Evolutionary conservation across 2,113 vertebrate species (phyloP).

Genomic region (Semnopithecus entellus): DNA sequence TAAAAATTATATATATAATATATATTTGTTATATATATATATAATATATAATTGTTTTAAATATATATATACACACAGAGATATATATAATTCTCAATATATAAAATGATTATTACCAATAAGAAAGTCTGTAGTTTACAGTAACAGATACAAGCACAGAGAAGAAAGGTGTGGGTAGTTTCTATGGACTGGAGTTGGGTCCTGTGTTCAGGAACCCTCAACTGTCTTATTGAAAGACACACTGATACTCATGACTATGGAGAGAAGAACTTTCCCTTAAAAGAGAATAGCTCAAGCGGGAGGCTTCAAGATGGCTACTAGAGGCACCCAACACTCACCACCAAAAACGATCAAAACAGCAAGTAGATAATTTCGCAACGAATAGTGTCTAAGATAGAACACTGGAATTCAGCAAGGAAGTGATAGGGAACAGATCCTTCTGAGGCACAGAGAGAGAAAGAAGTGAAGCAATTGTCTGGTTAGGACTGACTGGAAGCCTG

Average conservation of each 20-base stretch:
- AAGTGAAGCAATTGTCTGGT: neutral
- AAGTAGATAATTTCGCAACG: neutral
- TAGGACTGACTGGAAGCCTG: neutral
- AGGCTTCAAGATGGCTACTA: neutral
- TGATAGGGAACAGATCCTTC: neutral
- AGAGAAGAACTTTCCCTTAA: neutral
- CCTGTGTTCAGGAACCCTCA: neutral
- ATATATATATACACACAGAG: too few species aligned
- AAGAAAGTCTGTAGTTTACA: neutral
- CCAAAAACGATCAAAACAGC: neutral
- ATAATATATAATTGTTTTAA: too few species aligned
- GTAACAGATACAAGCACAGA: neutral
- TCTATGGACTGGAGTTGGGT: neutral
- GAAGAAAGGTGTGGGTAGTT: neutral
- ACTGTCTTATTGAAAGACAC: neutral
- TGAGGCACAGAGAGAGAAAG: too few species aligned
- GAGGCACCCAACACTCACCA: neutral
- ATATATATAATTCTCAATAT: neutral
- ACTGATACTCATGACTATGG: neutral
- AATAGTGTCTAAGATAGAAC: neutral
- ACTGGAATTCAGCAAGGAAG: neutral
- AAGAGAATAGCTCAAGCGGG: neutral
- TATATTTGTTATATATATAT: too few species aligned
- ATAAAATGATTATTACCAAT: neutral
- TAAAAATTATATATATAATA: too few species aligned